Evolutionary conservation across 2,888 invertebrate genomes (phyloP).

Genomic region (Trachelus iudaicus): DNA sequence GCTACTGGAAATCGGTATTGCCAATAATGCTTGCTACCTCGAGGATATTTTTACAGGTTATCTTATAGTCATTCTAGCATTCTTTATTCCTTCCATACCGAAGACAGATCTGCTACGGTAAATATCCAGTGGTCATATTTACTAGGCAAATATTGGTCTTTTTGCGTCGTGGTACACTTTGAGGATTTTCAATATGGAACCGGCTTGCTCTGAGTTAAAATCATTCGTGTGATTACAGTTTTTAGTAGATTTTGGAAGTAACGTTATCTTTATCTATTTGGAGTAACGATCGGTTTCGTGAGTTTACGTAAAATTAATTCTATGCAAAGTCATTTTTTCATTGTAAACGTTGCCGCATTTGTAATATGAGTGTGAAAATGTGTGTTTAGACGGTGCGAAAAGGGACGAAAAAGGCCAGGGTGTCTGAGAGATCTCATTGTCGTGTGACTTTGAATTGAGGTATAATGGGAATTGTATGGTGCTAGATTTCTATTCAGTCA

Average conservation of each 20-base stretch:
- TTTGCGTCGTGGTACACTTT: neutral
- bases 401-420: conserved; percentile 14
- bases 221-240: neutral
- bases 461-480: conserved; percentile 60
- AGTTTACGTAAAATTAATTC: neutral
- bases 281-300: neutral
- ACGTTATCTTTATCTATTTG: neutral
- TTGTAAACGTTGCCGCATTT: conserved; percentile 23
- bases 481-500: conserved; percentile 59
- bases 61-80: neutral
- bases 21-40: neutral
- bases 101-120: neutral
- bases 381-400: neutral
- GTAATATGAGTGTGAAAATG: neutral
- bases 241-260: neutral
- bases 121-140: neutral
- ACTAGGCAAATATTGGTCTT: neutral
- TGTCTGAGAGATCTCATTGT: conserved; percentile 48
- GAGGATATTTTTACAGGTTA: neutral
- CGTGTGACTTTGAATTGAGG: conserved; percentile 54
- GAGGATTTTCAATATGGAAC: neutral
- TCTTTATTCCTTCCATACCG: neutral
- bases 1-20: neutral
- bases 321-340: conserved; percentile 37
- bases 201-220: neutral